phyloP scores from a whole-genome alignment of 2,113 vertebrate genomes.

The Uropsilus gracilis region DNA sequence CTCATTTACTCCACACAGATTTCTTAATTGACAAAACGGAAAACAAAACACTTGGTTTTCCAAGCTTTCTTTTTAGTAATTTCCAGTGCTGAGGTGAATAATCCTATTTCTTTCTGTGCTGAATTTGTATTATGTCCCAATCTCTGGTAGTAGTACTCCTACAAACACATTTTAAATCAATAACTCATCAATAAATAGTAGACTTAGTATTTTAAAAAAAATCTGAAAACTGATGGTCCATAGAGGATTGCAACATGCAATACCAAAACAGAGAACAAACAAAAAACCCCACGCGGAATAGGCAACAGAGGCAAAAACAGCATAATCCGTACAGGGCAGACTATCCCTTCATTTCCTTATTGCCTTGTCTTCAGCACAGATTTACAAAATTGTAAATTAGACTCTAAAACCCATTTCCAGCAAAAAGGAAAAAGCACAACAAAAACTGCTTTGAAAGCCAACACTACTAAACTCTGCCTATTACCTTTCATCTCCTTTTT shows the following conservation, averaged over 20 bases:
- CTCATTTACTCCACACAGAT: background rate
- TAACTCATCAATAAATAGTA: conserved; percentile 29
- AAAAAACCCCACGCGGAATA: background rate
- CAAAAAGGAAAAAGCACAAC: conserved; percentile 4
- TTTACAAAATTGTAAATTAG: conserved; percentile 52
- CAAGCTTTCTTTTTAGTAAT: background rate
- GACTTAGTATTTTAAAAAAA: background rate
- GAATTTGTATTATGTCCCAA: background rate
- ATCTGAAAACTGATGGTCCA: background rate
- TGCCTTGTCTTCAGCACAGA: conserved; percentile 28
- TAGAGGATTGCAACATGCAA: background rate
- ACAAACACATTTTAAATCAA: conserved; percentile 6
- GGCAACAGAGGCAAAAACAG: background rate
- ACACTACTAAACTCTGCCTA: background rate
- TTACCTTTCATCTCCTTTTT: conserved; percentile 52
- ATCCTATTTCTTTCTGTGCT: conserved; percentile 1
- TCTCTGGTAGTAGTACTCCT: background rate
- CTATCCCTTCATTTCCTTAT: background rate
- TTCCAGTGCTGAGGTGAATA: background rate
- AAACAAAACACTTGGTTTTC: background rate
- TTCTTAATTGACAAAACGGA: conserved; percentile 31
- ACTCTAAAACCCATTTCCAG: conserved; percentile 1
- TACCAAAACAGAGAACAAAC: background rate
- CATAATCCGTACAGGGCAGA: background rate
- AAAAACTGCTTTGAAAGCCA: conserved; percentile 49